These are phyloP conservation scores for Macropis europaea DNA, from an alignment of 2,888 invertebrate genomes.

Conservation along the genomic window DNA sequence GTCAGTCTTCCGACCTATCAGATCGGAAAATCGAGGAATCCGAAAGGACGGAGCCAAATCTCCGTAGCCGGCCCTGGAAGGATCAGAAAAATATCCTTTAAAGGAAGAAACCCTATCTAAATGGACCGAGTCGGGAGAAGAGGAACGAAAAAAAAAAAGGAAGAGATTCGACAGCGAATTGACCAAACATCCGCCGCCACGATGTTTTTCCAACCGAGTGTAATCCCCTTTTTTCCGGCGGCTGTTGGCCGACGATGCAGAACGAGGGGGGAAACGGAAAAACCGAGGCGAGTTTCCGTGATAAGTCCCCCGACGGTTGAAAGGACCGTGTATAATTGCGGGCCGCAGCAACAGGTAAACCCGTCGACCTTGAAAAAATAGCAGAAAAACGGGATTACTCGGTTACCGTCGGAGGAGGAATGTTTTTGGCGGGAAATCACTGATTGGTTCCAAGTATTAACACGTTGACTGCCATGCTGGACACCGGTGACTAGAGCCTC, in stretches of 20 bases:
- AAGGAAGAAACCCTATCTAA: neutral
- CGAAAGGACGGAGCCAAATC: neutral
- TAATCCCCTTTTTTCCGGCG: neutral
- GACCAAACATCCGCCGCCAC: neutral
- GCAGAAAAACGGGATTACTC: conserved; percentile 4
- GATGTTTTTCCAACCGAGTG: neutral
- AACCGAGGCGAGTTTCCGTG: conserved; percentile 1
- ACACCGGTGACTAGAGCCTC: no score
- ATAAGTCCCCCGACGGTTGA: conserved; percentile 11
- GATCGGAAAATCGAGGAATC: neutral
- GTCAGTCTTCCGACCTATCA: conserved; percentile 3
- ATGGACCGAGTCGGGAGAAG: neutral
- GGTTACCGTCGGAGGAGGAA: neutral
- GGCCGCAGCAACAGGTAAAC: conserved; percentile 36
- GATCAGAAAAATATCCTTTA: neutral
- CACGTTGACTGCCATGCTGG: no score
- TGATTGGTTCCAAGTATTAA: no score
- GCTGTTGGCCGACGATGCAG: conserved; percentile 1
- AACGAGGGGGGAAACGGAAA: neutral
- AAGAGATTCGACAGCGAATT: neutral
- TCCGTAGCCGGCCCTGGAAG: neutral
- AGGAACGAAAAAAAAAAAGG: neutral
- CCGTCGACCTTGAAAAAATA: conserved; percentile 6
- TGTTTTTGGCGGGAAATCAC: no score
- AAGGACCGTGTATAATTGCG: conserved; percentile 32